A percentile compares a stretch with the other conserved stretches of the same genome.
These are phyloP conservation scores for Sinocyclocheilus anophthalmus DNA, from an alignment of 2,113 vertebrate species.

Conservation along the genomic window DNA sequence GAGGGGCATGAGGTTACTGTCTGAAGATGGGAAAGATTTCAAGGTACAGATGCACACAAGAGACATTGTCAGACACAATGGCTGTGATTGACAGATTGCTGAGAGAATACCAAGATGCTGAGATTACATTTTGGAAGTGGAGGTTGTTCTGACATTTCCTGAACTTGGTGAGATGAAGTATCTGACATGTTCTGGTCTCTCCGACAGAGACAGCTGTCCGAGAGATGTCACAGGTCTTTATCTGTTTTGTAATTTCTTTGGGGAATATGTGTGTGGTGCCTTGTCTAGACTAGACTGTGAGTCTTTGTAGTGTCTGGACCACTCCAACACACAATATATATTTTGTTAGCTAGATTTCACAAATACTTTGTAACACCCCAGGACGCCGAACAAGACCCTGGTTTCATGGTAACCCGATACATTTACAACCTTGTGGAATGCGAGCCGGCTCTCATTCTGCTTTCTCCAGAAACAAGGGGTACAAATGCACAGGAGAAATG, in stretches of 20 bases:
- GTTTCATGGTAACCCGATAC: too few species aligned
- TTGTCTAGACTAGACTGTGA: background rate
- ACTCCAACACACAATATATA: too few species aligned
- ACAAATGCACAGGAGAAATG: too few species aligned
- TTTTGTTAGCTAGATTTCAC: too few species aligned
- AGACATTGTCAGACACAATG: conserved; percentile 24
- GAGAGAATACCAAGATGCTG: conserved; percentile 1
- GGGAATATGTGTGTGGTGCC: background rate
- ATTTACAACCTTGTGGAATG: too few species aligned
- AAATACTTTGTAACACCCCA: too few species aligned
- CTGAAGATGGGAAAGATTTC: background rate
- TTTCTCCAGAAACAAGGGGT: too few species aligned
- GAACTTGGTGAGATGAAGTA: conserved; percentile 28
- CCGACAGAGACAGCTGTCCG: background rate
- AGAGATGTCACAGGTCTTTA: conserved; percentile 21
- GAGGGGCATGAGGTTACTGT: conserved; percentile 2
- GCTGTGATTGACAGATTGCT: conserved; percentile 19
- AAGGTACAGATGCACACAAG: conserved; percentile 13
- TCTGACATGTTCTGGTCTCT: conserved; percentile 15
- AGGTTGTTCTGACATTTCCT: conserved; percentile 20
- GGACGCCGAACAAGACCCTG: too few species aligned
- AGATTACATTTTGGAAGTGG: conserved; percentile 12
- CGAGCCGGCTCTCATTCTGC: too few species aligned
- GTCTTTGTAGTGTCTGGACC: too few species aligned
- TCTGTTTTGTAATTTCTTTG: conserved; percentile 1